A percentile compares a stretch with the other conserved stretches of the same genome.
Conservation (phyloP, 1,140 invertebrate species). For the Hyphantria cunea region DNA sequence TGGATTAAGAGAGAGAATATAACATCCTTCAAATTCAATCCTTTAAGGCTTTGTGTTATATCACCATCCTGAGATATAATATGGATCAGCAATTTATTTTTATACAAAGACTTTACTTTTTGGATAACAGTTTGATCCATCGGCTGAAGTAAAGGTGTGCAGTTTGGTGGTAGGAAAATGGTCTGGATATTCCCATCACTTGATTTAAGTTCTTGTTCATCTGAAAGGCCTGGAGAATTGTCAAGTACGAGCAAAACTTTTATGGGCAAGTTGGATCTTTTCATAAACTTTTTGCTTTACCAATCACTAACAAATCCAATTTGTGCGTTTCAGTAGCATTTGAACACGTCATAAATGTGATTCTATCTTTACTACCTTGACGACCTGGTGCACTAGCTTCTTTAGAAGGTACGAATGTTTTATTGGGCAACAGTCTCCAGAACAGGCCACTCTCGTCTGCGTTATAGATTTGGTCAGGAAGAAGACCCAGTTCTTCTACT, state of each 20-base stretch:
- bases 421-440: constrained; percentile 53
- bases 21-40: constrained; percentile 50
- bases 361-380: constrained; percentile 57
- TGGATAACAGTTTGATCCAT: constrained; percentile 69
- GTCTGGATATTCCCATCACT: constrained; percentile 55
- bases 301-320: constrained; percentile 52
- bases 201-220: constrained; percentile 35
- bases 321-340: constrained; percentile 62
- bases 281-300: constrained; percentile 48
- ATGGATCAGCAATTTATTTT: constrained; percentile 40
- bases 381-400: constrained; percentile 44
- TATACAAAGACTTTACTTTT: constrained; percentile 41
- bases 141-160: constrained; percentile 72
- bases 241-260: constrained; percentile 45
- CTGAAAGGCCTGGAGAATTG: constrained; percentile 36
- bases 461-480: constrained; percentile 61
- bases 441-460: constrained; percentile 54
- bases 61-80: constrained; percentile 39
- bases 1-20: constrained; percentile 49
- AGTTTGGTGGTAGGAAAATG: constrained; percentile 73
- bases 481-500: constrained; percentile 33
- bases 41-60: constrained; percentile 51
- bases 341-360: constrained; percentile 60
- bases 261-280: constrained; percentile 40
- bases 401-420: constrained; percentile 44